Evolutionary conservation across 2,113 vertebrate genomes (phyloP).

Genomic region (Dasypus novemcinctus): DNA sequence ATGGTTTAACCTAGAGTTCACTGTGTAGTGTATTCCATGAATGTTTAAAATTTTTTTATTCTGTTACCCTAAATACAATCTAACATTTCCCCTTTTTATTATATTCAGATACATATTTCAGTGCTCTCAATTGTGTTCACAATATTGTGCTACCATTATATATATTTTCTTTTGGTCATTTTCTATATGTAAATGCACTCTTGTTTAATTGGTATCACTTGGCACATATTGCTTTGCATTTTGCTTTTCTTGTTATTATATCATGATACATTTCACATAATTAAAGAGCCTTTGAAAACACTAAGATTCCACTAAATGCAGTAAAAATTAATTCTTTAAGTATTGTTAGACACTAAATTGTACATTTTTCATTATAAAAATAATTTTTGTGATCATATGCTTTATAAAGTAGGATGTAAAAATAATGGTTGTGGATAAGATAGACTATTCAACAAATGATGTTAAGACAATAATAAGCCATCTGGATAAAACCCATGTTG

Average conservation of each 20-base stretch:
- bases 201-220: not conserved
- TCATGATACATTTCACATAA: not conserved
- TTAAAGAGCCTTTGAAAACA: conserved; percentile 8
- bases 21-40: too few relatives aligned
- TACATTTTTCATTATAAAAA: conserved; percentile 21
- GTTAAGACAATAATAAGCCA: not conserved
- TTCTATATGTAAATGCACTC: not conserved
- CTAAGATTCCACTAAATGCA: not conserved
- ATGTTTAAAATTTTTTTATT: too few relatives aligned
- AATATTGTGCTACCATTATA: too few relatives aligned
- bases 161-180: not conserved
- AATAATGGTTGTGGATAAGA: conserved; percentile 1
- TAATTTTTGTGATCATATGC: not conserved
- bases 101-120: too few relatives aligned
- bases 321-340: not conserved
- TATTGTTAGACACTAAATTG: not conserved
- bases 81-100: too few relatives aligned
- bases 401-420: conserved; percentile 11
- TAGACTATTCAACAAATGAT: not conserved
- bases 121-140: too few relatives aligned
- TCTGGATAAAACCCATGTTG: not conserved
- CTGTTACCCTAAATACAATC: too few relatives aligned
- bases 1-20: too few relatives aligned
- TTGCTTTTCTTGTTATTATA: conserved; percentile 18
- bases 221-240: not conserved